Evolutionary conservation across 2,797 vertebrate species (phyloP), one percentile per base, ranked within the genome.

Genomic region (Acipenser ruthenus): DNA sequence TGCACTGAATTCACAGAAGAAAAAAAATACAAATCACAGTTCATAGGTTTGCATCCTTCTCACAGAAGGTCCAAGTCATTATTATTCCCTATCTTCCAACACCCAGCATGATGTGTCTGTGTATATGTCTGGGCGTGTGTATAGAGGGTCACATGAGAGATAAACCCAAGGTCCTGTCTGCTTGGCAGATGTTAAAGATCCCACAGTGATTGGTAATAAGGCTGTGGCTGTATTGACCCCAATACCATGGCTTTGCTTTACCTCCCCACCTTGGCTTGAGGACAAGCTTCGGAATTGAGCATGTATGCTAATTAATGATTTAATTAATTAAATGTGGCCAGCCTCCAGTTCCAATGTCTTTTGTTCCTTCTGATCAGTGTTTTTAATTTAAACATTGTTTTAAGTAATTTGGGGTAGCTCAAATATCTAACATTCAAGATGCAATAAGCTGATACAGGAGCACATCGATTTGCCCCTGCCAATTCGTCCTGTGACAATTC

Each of bases 131-230:
- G 9, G 23, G 23, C 23, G 23, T 37, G 23, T 37, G 23, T 37
- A 37, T 7, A n/a, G 10, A 7, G 55, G 13, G 55, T 58, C 55
- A 58, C 12, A 58, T 11, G 11, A 58, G 12, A 11, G 55, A 58
- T 58, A 15, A 58, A 11, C 55, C 55, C 55, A 58, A 58, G 12
- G 11, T n/a, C 55, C 55, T 11, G 8, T 58, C 12, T 58, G 12
- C 55, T 58, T 3, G 10, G 12, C 55, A 58, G 55, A 58, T 58
- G 55, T 58, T 58, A 58, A 58, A 58, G 55, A 58, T 58, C 55
- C 55, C 55, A 58, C 10, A 58, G 12, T 58, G 55, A 10, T 7
- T 58, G 3, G 12, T 15, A 58, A 58, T 12, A n/a, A 58, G 4
- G 10, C 13, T 9, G 12, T 58, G 23, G 23, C 55, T 11, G 55